Evolutionary conservation across 2,113 vertebrate genomes (phyloP), one percentile per base, ranked within the genome.

Genomic region (Podilymbus podiceps): DNA sequence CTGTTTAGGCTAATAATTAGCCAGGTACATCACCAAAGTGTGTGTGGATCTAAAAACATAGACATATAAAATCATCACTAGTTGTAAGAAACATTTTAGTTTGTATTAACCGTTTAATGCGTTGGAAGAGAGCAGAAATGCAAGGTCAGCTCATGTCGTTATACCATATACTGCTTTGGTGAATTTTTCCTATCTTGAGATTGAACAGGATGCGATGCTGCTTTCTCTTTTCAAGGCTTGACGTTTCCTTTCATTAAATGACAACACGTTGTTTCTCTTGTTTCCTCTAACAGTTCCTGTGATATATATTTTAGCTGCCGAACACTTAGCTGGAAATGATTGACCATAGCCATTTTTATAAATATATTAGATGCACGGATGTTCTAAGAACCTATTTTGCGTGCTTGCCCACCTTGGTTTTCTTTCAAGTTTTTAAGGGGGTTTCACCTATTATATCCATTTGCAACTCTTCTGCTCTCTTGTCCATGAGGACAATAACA

Each of bases 251-350:
- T 71, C 42, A 9, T 78, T 15, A 40, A 55, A 83, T n/a, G 30
- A 38, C 40, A 50, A 5, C 56, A 40, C 58, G 68, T 11, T 9
- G 21, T 58, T 94, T 9, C 67, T 62, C 64, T 76, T 58, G 17
- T 91, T 85, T 68, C 68, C 46, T 85, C 60, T 42, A 47, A 46
- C 74, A 30, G 42, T 42, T 16, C 16, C 35, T 62, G 38, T 8
- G 44, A 84, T 28, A 18, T 53, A 13, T 64, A n/a, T 82, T 53
- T 86, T 85, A 95, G 35, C 74, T 69, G 86, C 92, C 81, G 89
- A 89, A 91, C 81, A 59, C 31, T 89, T 64, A 85, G 59, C 74
- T 89, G 69, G 89, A 93, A 96, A 94, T 92, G 73, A 93, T 91
- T 93, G 86, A 78, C 94, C 92, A 69, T 13, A 85, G 62, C 50